Evolutionary conservation across 2,888 invertebrate genomes (phyloP).

Genomic region (Stenurella melanura): DNA sequence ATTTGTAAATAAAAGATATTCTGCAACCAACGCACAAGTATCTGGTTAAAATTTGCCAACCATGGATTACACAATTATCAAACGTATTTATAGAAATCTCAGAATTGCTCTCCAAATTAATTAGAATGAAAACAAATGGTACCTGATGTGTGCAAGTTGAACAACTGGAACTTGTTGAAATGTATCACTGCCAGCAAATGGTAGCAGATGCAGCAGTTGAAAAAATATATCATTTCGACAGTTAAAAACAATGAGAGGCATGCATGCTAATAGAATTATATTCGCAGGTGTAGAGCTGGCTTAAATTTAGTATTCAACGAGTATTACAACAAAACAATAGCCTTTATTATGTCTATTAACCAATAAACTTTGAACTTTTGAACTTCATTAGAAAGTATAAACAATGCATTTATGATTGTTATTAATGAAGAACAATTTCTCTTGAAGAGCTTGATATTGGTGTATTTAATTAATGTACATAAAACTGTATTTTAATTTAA

Average conservation of each 20-base stretch:
- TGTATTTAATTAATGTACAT: background rate
- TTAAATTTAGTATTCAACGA: slow-evolving; percentile 24
- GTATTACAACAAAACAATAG: slow-evolving; percentile 14
- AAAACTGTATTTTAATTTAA: too few species aligned
- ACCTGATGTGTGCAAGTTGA: slow-evolving; percentile 45
- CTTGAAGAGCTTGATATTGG: background rate
- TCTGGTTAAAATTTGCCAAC: background rate
- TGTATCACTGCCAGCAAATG: slow-evolving; percentile 42
- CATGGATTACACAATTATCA: background rate
- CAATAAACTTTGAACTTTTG: slow-evolving; percentile 28
- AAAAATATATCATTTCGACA: slow-evolving; percentile 44
- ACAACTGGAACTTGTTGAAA: slow-evolving; percentile 53
- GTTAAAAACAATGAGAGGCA: slow-evolving; percentile 43
- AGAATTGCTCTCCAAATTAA: slow-evolving; percentile 40
- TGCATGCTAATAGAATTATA: slow-evolving; percentile 43
- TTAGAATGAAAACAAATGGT: slow-evolving; percentile 47
- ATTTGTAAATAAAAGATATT: too few species aligned
- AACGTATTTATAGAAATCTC: slow-evolving; percentile 34
- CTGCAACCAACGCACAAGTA: background rate
- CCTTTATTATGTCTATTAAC: slow-evolving; percentile 29
- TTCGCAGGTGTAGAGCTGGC: slow-evolving; percentile 43
- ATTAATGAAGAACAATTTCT: slow-evolving; percentile 12
- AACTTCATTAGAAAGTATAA: slow-evolving; percentile 29
- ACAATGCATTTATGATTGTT: slow-evolving; percentile 22
- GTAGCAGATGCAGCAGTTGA: slow-evolving; percentile 27